A percentile compares a stretch with the other conserved stretches of the same genome.
phyloP scores from a whole-genome alignment of 2,888 invertebrate species.

The Plebejus melissa region DNA sequence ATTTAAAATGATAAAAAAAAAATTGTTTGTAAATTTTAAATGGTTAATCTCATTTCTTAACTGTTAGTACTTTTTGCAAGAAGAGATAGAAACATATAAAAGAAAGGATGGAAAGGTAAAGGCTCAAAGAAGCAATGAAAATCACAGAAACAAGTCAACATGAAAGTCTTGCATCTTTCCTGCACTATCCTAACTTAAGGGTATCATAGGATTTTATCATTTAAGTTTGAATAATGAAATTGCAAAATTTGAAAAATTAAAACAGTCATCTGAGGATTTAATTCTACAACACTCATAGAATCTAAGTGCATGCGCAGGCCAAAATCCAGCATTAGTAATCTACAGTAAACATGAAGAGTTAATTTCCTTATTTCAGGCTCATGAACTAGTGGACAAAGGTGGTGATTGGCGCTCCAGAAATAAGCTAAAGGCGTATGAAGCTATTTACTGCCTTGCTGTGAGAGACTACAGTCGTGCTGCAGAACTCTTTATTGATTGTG shows the following conservation, averaged over 20 bases:
- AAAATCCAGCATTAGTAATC: no score
- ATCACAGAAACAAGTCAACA: not conserved
- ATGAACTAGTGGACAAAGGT: constrained; percentile 93
- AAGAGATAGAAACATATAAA: no score
- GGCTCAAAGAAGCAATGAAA: no score
- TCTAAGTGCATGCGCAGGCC: no score
- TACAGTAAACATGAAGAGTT: not conserved
- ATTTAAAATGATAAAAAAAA: no score
- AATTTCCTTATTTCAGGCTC: constrained; percentile 55
- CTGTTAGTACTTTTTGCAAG: no score
- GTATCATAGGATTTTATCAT: not conserved
- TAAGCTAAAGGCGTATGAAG: constrained; percentile 97
- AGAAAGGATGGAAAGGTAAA: no score
- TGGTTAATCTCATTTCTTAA: not conserved
- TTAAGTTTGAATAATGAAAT: not conserved
- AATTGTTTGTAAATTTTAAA: not conserved
- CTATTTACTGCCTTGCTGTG: constrained; percentile 96
- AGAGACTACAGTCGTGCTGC: constrained; percentile 98
- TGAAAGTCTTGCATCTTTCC: not conserved
- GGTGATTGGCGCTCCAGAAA: constrained; percentile 99
- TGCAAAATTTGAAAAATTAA: not conserved
- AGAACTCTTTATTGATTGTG: constrained; percentile 96
- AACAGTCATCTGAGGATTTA: not conserved
- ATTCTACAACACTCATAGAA: not conserved
- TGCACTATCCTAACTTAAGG: not conserved